Evolutionary conservation across 1,140 invertebrate species (phyloP), one percentile per base, ranked within the genome.

Genomic region (Aporrectodea caliginosa): DNA sequence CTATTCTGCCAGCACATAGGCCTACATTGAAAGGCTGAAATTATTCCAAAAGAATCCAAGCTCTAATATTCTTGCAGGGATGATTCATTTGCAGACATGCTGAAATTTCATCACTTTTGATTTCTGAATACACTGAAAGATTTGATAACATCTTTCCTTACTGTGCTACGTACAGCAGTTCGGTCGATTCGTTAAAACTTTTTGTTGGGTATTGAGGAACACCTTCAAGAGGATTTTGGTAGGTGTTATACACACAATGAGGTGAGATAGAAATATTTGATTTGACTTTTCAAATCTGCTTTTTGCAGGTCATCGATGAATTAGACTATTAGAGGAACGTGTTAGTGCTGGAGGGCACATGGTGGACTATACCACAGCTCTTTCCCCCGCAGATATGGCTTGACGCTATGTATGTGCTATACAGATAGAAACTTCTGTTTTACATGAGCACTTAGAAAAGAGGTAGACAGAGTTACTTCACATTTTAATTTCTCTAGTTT

Each of bases 381-480:
- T 95, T 99, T 85, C 99, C 99, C 83, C 97, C 97, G 0, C 93
- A 98, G 88, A 77, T 86, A 58, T 99, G 96, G 95, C 98, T 99
- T 89, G 94, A 98, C 86, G 93, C 93, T 73, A 93, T 99, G 6
- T 96, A 98, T 90, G 96, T 99, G 1, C 90, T 99, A n/a, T n/a
- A 31, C 91, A 94, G 84, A 94, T 95, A 74, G 91, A 95, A 83
- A 99, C 97, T 84, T 93, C 93, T 34, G 88, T 91, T 32, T 90
- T 99, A 0, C 98, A 94, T 89, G 95, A 98, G 86, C 91, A 97
- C 84, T 90, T 98, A 1, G 89, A 90, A 71, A 89, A 90, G 12
- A 92, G 93, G 92, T 93, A 87, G 87, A 80, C 82, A 79, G 29
- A 35, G 76, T 1, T 27, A 22, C 68, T 75, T 6, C 2, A 73